Conservation (phyloP, 2,113 vertebrate genomes). For the Cettia cetti region DNA sequence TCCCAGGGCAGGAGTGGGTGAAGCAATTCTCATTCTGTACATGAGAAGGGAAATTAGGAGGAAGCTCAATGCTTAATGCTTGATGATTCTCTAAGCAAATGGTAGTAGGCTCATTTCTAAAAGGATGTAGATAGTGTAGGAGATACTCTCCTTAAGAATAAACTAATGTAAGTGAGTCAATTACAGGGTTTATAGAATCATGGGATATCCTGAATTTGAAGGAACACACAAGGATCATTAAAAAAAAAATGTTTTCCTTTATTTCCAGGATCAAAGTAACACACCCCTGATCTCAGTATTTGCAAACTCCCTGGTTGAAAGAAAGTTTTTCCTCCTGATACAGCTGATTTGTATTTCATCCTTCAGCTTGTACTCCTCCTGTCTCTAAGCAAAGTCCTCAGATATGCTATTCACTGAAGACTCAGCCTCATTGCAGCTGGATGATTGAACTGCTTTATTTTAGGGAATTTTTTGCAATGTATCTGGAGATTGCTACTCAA, state of each 20-base stretch:
- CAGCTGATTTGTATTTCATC: neutral
- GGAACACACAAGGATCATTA: neutral
- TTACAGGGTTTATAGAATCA: neutral
- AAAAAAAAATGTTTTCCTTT: neutral
- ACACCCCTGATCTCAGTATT: neutral
- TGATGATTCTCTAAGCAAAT: neutral
- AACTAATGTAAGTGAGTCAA: accelerated
- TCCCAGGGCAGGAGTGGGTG: neutral
- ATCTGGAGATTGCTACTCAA: neutral
- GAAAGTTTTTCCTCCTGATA: neutral
- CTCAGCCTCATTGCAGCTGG: accelerated
- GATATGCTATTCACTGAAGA: neutral
- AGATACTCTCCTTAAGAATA: neutral
- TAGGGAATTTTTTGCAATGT: neutral
- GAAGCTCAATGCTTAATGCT: neutral
- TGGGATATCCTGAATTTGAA: neutral
- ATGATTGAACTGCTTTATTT: neutral
- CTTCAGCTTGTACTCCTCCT: neutral
- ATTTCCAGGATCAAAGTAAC: neutral
- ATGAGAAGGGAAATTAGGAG: neutral
- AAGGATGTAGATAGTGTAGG: accelerated
- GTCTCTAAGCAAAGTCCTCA: neutral
- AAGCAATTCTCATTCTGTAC: neutral
- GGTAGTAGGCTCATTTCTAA: neutral
- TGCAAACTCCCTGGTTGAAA: neutral